A percentile compares a stretch with the other conserved stretches of the same genome.
These are phyloP conservation scores for Babylonia areolata DNA, from an alignment of 1,140 invertebrate species.

Conservation along the genomic window DNA sequence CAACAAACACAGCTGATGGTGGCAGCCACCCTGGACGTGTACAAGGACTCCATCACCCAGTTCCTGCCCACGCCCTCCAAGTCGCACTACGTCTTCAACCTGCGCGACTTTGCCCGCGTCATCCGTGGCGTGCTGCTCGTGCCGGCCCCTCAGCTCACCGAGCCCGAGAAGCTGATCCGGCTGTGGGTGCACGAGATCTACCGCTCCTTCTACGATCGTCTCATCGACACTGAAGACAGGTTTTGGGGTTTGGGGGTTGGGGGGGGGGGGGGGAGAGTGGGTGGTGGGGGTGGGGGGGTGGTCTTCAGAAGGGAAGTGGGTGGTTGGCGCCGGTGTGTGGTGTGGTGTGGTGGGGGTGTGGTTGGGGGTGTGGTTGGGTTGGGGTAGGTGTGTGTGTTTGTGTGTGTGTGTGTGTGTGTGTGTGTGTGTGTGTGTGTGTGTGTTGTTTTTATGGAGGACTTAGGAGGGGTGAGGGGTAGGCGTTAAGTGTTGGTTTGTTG, in stretches of 20 bases:
- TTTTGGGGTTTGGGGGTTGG: conserved; percentile 33
- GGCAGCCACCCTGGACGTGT: conserved; percentile 74
- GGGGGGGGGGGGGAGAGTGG: not conserved
- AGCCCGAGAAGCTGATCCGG: conserved; percentile 73
- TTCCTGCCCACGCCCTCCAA: conserved; percentile 76
- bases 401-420: no score
- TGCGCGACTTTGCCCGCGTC: conserved; percentile 76
- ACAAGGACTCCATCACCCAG: conserved; percentile 72
- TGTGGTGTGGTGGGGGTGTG: no score
- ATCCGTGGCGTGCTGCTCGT: conserved; percentile 76
- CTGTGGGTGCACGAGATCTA: conserved; percentile 77
- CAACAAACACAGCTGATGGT: conserved; percentile 74
- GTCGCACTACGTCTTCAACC: conserved; percentile 77
- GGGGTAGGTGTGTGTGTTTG: no score
- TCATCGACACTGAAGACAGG: conserved; percentile 74
- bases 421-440: no score
- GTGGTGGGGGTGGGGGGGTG: not conserved
- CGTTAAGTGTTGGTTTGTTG: no score
- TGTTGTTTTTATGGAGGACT: no score
- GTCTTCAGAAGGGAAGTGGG: no score
- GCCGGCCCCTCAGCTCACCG: conserved; percentile 67
- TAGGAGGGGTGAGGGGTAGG: no score
- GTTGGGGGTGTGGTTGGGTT: no score
- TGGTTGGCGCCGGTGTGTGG: no score
- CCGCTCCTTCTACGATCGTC: conserved; percentile 76